Evolutionary conservation across 1,140 invertebrate genomes (phyloP).

Genomic region (Hypothenemus hampei): DNA sequence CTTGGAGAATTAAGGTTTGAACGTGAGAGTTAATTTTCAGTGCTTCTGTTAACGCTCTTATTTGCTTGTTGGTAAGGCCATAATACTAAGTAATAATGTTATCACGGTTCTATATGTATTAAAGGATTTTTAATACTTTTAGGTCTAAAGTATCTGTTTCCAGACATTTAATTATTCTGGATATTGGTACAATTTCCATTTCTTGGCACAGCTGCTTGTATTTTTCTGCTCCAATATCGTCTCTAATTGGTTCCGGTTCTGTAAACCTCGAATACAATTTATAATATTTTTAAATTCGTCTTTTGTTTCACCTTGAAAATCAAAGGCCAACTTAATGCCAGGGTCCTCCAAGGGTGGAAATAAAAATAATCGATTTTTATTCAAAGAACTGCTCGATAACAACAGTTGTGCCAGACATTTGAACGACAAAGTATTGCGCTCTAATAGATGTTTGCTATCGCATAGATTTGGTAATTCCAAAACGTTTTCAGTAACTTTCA

Average conservation of each 20-base stretch:
- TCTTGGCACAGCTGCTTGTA: conserved; percentile 47
- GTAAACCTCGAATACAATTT: conserved; percentile 8
- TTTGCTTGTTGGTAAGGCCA: conserved; percentile 44
- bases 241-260: conserved; percentile 40
- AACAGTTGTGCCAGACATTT: conserved; percentile 38
- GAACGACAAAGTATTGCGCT: conserved; percentile 37
- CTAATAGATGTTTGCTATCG: conserved; percentile 21
- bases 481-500: neutral
- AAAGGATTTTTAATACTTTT: conserved; percentile 28
- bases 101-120: neutral
- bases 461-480: conserved; percentile 6
- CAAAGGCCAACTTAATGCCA: conserved; percentile 46
- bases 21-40: conserved; percentile 46
- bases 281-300: too few relatives aligned
- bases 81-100: conserved; percentile 42
- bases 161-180: conserved; percentile 43
- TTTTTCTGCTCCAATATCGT: conserved; percentile 46
- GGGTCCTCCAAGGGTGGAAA: conserved; percentile 49
- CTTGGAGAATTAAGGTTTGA: conserved; percentile 43
- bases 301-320: conserved; percentile 35
- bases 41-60: conserved; percentile 44
- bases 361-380: conserved; percentile 47
- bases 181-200: conserved; percentile 45
- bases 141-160: conserved; percentile 45
- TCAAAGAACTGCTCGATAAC: conserved; percentile 47